Evolutionary conservation across 1,140 invertebrate genomes (phyloP).

Genomic region (Meloidogyne chitwoodi): DNA sequence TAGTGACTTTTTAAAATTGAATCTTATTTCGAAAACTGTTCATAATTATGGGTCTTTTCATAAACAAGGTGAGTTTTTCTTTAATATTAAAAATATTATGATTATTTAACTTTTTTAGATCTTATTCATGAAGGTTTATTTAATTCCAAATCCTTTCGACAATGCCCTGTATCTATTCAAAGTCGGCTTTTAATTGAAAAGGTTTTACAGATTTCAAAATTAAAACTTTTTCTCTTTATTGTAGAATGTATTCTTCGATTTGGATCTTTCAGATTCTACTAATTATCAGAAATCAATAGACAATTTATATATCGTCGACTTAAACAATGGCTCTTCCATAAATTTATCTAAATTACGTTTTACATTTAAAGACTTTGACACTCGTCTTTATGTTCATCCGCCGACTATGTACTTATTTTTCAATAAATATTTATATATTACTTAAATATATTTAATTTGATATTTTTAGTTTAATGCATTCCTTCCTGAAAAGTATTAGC

Average conservation of each 20-base stretch:
- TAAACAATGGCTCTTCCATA: background rate
- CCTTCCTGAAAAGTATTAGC: slow-evolving; percentile 17
- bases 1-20: background rate
- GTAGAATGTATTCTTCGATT: background rate
- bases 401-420: background rate
- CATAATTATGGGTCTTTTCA: background rate
- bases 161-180: slow-evolving; percentile 13
- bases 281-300: background rate
- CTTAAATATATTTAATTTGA: background rate
- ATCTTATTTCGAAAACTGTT: background rate
- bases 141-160: background rate
- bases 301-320: background rate
- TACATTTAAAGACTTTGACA: background rate
- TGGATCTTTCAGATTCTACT: background rate
- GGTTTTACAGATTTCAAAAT: background rate
- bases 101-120: background rate
- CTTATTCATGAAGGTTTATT: slow-evolving; percentile 2
- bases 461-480: slow-evolving; percentile 19
- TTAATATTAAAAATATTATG: background rate
- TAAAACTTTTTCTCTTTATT: background rate
- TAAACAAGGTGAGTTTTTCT: background rate
- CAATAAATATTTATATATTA: background rate
- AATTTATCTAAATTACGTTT: background rate
- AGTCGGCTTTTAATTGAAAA: background rate
- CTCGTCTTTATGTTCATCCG: background rate